Evolutionary conservation across 2,113 vertebrate species (phyloP).

Genomic region (Datnioides undecimradiatus): DNA sequence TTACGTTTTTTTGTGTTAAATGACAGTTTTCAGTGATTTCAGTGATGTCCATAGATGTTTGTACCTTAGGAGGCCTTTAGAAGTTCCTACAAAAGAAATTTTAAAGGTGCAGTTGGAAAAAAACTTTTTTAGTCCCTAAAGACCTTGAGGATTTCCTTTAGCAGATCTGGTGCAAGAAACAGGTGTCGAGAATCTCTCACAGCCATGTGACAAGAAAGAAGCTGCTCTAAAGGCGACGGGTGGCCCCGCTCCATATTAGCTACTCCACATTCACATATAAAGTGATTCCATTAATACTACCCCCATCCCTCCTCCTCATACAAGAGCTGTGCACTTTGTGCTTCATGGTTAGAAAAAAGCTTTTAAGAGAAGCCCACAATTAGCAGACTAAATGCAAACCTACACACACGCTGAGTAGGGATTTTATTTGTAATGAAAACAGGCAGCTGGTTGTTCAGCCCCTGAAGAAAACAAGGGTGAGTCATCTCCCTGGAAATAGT

Average conservation of each 20-base stretch:
- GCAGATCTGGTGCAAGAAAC: neutral
- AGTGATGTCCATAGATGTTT: neutral
- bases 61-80: neutral
- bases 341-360: constrained; percentile 51
- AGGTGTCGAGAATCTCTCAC: neutral
- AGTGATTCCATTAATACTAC: constrained; percentile 63
- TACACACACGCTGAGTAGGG: constrained; percentile 41
- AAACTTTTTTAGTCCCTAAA: neutral
- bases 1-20: too few species aligned
- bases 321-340: constrained; percentile 62
- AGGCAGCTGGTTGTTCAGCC: constrained; percentile 55
- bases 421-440: constrained; percentile 75
- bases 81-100: neutral
- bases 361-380: constrained; percentile 76
- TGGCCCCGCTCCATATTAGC: constrained; percentile 35
- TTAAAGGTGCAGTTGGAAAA: neutral
- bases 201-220: constrained; percentile 10
- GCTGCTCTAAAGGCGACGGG: constrained; percentile 3
- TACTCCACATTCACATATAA: constrained; percentile 43
- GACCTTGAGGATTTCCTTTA: neutral
- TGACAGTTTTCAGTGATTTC: too few species aligned
- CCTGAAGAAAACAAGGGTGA: constrained; percentile 59
- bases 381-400: constrained; percentile 65
- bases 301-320: neutral
- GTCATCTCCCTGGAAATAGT: constrained; percentile 62